Evolutionary conservation across 2,888 invertebrate species (phyloP).

Genomic region (Pogonocherus hispidulus): DNA sequence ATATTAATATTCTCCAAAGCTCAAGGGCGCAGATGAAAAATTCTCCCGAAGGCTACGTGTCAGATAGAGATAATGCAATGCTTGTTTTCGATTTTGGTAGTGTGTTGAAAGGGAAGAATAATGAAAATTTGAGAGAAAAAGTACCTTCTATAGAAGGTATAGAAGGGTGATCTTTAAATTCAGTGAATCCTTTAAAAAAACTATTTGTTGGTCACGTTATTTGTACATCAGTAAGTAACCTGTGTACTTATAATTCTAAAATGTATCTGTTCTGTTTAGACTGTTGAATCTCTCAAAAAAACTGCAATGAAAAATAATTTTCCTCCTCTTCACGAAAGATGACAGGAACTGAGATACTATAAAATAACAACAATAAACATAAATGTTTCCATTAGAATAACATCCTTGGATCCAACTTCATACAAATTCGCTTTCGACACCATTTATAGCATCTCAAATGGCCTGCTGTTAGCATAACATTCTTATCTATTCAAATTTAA

Average conservation of each 20-base stretch:
- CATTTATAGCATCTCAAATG: neutral
- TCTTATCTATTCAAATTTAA: constrained; percentile 27
- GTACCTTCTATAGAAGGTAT: too few relatives aligned
- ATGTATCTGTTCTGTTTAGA: too few relatives aligned
- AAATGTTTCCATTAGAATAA: neutral
- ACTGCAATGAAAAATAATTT: too few relatives aligned
- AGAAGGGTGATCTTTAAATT: too few relatives aligned
- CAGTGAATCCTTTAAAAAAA: too few relatives aligned
- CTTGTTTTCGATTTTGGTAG: constrained; percentile 16
- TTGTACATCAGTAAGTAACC: too few relatives aligned
- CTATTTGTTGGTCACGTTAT: too few relatives aligned
- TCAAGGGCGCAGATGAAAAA: constrained; percentile 27
- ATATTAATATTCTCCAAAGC: constrained; percentile 48
- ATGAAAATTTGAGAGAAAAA: neutral
- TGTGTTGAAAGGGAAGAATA: neutral
- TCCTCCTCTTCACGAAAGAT: too few relatives aligned
- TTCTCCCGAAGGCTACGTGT: constrained; percentile 19
- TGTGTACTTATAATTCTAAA: too few relatives aligned
- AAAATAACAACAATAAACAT: too few relatives aligned
- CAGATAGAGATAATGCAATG: constrained; percentile 24
- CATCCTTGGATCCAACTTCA: neutral
- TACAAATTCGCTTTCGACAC: neutral
- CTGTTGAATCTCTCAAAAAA: too few relatives aligned
- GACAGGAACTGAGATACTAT: too few relatives aligned
- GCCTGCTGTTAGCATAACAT: neutral